A percentile compares a stretch with the other conserved stretches of the same genome.
Conservation (phyloP, 2,888 invertebrate species). For the Ceramica pisi region DNA sequence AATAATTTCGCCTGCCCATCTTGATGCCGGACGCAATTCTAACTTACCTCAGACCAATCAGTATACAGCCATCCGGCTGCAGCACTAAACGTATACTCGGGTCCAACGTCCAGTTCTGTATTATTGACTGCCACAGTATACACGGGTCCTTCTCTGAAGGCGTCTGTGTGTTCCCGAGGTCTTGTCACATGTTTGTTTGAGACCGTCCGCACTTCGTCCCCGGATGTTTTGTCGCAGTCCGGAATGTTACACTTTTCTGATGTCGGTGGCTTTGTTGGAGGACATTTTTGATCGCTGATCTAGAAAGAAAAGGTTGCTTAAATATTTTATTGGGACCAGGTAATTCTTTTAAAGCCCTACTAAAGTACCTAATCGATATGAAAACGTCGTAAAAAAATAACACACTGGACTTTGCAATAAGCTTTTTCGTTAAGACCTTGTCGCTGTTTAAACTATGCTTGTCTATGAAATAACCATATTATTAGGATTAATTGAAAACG, state of each 20-base stretch:
- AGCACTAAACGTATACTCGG: constrained; percentile 83
- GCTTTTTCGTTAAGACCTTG: no score
- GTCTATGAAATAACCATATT: no score
- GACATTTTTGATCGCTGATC: constrained; percentile 86
- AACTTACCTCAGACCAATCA: constrained; percentile 90
- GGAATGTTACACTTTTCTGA: constrained; percentile 82
- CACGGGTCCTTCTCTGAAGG: constrained; percentile 84
- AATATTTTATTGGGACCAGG: no score
- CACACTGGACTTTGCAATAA: no score
- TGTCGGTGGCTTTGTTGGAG: constrained; percentile 78
- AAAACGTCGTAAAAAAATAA: neutral
- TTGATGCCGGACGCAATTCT: no score
- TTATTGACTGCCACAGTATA: constrained; percentile 83
- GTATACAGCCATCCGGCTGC: constrained; percentile 90
- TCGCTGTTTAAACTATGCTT: no score
- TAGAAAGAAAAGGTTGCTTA: constrained; percentile 59
- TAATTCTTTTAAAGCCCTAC: neutral
- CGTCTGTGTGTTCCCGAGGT: constrained; percentile 79
- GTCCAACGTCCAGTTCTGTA: constrained; percentile 81
- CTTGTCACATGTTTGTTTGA: constrained; percentile 71
- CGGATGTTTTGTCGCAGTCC: constrained; percentile 72
- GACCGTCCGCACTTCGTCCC: constrained; percentile 73
- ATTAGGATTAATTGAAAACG: no score
- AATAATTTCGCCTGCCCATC: no score
- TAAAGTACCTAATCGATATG: neutral